These are phyloP conservation scores for Eulithis testata DNA, from an alignment of 2,888 invertebrate species.

Conservation along the genomic window DNA sequence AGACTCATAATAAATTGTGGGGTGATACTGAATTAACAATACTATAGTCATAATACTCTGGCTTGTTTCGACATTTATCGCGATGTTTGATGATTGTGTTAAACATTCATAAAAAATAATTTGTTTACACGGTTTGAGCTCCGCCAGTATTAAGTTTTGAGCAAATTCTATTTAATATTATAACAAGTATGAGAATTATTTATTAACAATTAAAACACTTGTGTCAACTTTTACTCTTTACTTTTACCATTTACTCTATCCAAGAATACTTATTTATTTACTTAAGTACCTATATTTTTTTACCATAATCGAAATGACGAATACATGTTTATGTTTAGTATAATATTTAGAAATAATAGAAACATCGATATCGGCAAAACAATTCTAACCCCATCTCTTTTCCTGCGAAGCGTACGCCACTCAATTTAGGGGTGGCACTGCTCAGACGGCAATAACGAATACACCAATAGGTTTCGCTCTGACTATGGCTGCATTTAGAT, in stretches of 20 bases:
- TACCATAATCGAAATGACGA: no score
- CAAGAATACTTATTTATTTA: no score
- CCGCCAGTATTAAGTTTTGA: background rate
- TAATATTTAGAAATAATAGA: background rate
- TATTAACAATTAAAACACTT: no score
- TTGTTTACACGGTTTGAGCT: constrained; percentile 4
- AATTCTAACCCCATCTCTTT: constrained; percentile 53
- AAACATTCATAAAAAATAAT: constrained; percentile 41
- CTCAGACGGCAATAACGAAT: constrained; percentile 68
- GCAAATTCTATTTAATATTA: no score
- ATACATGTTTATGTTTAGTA: no score
- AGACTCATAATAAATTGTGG: constrained; percentile 69
- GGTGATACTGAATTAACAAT: constrained; percentile 75
- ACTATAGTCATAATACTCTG: constrained; percentile 71
- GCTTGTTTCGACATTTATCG: constrained; percentile 64
- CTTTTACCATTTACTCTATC: no score
- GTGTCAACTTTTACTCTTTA: no score
- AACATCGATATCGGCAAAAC: constrained; percentile 45
- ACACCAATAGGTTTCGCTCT: constrained; percentile 64
- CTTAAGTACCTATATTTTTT: no score
- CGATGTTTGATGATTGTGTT: constrained; percentile 58
- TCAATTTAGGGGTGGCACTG: constrained; percentile 69
- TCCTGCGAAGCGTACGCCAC: constrained; percentile 52
- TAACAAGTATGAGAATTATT: no score
- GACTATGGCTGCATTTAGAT: constrained; percentile 21